These are phyloP conservation scores for Noctuana brunneofusca DNA, from an alignment of 2,888 invertebrate genomes.

Conservation along the genomic window DNA sequence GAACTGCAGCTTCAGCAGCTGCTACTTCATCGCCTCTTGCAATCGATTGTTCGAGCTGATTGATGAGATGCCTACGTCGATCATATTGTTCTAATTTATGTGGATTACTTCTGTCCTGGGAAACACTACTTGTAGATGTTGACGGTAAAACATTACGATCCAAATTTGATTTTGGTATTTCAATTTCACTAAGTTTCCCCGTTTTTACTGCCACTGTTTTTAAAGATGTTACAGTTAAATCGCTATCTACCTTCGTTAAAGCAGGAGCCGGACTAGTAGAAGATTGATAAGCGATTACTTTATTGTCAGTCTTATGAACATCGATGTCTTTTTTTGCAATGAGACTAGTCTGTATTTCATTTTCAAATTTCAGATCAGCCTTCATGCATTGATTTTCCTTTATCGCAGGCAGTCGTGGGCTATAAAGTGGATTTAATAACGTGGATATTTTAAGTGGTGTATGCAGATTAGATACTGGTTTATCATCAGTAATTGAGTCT, in stretches of 20 bases:
- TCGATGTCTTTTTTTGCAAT: background rate
- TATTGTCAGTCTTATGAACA: background rate
- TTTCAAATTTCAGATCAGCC: background rate
- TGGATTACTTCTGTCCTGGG: conserved; percentile 24
- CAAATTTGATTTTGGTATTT: conserved; percentile 1
- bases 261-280: background rate
- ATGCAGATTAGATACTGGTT: conserved; percentile 44
- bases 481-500: background rate
- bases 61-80: conserved; percentile 78
- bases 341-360: background rate
- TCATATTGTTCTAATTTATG: conserved; percentile 55
- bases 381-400: conserved; percentile 14
- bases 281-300: background rate
- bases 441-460: conserved; percentile 70
- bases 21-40: conserved; percentile 89
- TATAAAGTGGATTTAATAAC: conserved; percentile 49
- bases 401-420: conserved; percentile 44
- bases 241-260: conserved; percentile 1
- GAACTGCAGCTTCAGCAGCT: conserved; percentile 89
- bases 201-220: background rate
- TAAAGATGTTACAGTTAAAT: conserved; percentile 4
- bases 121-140: conserved; percentile 6
- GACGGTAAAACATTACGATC: conserved; percentile 12
- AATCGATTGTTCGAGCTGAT: conserved; percentile 89
- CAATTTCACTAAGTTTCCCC: background rate